Conservation (phyloP, 2,113 vertebrate genomes). For the Spea bombifrons region DNA sequence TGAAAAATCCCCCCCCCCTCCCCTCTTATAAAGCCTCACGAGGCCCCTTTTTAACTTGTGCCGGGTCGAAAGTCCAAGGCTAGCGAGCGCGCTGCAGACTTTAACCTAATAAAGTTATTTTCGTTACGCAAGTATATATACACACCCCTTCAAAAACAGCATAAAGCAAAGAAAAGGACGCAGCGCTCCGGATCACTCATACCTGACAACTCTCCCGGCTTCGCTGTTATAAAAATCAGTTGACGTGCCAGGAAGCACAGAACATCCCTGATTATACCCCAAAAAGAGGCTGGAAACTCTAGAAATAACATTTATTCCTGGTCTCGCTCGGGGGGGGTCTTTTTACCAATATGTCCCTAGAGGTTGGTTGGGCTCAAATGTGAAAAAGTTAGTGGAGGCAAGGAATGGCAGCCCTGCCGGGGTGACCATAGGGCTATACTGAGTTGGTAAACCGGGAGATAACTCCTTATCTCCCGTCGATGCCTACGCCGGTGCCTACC, state of each 20-base stretch:
- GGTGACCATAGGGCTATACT: no score
- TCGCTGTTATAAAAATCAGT: no score
- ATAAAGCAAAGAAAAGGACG: neutral
- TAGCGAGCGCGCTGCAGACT: constrained; percentile 13
- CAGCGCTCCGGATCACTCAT: neutral
- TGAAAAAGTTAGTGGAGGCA: no score
- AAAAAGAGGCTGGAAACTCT: no score
- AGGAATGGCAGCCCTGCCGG: no score
- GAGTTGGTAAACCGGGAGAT: neutral
- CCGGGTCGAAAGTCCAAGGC: constrained; percentile 30
- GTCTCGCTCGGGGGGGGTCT: neutral
- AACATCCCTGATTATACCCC: no score
- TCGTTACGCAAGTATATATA: constrained; percentile 19
- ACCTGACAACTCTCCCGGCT: neutral
- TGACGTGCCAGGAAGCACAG: no score
- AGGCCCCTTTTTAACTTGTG: neutral
- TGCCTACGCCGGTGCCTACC: neutral
- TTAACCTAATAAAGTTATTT: constrained; percentile 38
- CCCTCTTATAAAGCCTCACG: no score
- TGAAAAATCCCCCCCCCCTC: no score
- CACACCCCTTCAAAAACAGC: neutral
- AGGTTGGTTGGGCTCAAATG: no score
- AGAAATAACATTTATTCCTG: neutral
- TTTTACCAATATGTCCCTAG: no score
- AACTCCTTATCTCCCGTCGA: neutral